Evolutionary conservation across 2,113 vertebrate genomes (phyloP).

Genomic region (Sinocyclocheilus maitianheensis): DNA sequence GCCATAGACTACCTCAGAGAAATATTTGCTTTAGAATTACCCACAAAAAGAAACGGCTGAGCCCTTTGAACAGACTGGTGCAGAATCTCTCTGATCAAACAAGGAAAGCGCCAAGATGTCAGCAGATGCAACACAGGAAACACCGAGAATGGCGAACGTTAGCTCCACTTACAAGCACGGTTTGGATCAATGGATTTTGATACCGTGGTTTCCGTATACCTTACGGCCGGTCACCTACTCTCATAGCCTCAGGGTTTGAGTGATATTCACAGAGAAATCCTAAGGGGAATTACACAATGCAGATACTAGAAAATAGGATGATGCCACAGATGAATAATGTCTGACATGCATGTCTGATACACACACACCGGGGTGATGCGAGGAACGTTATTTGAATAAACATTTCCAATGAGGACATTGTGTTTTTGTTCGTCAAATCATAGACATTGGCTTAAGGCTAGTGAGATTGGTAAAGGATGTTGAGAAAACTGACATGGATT

Average conservation of each 20-base stretch:
- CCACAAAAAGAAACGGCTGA: slow-evolving; percentile 43
- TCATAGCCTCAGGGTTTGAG: slow-evolving; percentile 26
- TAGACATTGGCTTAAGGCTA: slow-evolving; percentile 45
- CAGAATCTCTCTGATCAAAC: slow-evolving; percentile 60
- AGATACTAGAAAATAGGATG: slow-evolving; percentile 17
- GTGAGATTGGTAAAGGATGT: slow-evolving; percentile 42
- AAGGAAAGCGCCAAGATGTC: slow-evolving; percentile 45
- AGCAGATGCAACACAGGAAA: slow-evolving; percentile 46
- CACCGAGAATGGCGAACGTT: slow-evolving; percentile 9
- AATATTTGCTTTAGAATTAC: slow-evolving; percentile 61
- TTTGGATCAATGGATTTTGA: slow-evolving; percentile 35
- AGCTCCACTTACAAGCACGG: slow-evolving; percentile 43
- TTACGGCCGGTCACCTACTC: slow-evolving; percentile 34
- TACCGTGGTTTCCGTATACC: slow-evolving; percentile 8
- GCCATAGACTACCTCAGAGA: slow-evolving; percentile 52
- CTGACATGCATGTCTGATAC: slow-evolving; percentile 4
- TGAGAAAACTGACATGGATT: slow-evolving; percentile 43
- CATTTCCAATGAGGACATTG: slow-evolving; percentile 32
- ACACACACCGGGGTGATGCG: background rate
- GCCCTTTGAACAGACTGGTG: slow-evolving; percentile 55
- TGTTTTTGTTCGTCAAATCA: slow-evolving; percentile 43
- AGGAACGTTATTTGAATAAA: slow-evolving; percentile 39
- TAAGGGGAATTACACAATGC: background rate
- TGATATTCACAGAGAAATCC: slow-evolving; percentile 28
- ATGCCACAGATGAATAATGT: slow-evolving; percentile 14